Base-by-base conservation (phyloP, 2,113 vertebrate genomes). In the Eclectus roratus region DNA sequence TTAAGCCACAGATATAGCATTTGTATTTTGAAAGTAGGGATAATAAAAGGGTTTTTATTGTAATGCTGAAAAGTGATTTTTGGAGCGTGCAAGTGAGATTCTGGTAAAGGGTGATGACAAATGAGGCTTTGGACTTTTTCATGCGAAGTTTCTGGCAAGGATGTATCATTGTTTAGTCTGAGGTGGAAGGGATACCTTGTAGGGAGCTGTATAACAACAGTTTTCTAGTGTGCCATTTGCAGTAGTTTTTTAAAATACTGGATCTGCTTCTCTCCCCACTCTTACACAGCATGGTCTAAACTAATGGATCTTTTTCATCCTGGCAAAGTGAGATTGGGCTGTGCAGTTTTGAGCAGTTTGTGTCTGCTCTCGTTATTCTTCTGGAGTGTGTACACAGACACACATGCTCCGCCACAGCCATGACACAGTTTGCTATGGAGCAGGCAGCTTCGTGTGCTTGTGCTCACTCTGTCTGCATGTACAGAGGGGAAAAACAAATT, bases 21-120 rank as follows among this genome's bases (percentile, higher is more conserved):
- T 77, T 84, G 55, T 77, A 72, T 86, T 97, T 96, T 93, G 87
- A 71, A 92, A 89, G 56, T 29, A 61, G 77, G 33, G 79, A 77
- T 96, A 90, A 95, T 84, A 78, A 61, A 89, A 85, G 33, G 82
- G 17, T 1, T 2, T 3, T n/a, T 80, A 9, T 78, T 78, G n/a
- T 44, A 25, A 12, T 56, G 56, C 37, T 71, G 74, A 85, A 66
- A 49, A 43, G 56, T 49, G 29, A 24, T 85, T 76, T 29, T 72
- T 50, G 23, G 8, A 13, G 29, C 23, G 41, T 47, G n/a, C n/a
- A 43, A 82, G 49, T 46, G 56, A 58, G 44, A 29, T 87, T 95
- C 74, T 94, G 56, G 43, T 29, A 52, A 58, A 80, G 74, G 46
- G 46, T 64, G 61, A 33, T 94, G 73, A 64, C 44, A 68, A 47